Evolutionary conservation across 2,888 invertebrate species (phyloP).

Genomic region (Anarsia innoxiella): DNA sequence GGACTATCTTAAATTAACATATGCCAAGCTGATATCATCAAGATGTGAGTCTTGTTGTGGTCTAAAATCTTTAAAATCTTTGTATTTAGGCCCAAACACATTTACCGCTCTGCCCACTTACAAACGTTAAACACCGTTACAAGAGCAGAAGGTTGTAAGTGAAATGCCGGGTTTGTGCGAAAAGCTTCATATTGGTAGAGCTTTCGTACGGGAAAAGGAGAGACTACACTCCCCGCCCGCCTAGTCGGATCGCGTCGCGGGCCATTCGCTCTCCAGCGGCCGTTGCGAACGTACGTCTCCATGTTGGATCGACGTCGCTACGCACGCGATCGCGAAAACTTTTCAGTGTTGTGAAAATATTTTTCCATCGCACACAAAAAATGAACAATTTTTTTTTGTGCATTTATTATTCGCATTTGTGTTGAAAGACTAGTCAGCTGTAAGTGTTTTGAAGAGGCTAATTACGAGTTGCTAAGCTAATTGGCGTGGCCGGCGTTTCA

Average conservation of each 20-base stretch:
- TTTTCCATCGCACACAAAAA: conserved; percentile 28
- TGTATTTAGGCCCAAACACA: conserved; percentile 70
- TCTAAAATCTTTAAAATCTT: no score
- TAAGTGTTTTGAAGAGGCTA: conserved; percentile 61
- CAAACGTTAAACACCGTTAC: conserved; percentile 53
- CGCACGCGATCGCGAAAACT: conserved; percentile 65
- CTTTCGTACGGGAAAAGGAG: conserved; percentile 60
- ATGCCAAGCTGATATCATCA: no score
- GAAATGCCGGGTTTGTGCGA: conserved; percentile 36
- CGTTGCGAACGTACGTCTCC: conserved; percentile 41
- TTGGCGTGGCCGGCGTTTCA: conserved; percentile 71
- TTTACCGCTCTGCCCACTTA: conserved; percentile 71
- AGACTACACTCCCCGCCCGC: conserved; percentile 36
- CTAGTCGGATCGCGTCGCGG: conserved; percentile 34
- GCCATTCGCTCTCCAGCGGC: conserved; percentile 60
- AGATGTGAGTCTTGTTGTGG: no score
- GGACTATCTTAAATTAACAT: no score
- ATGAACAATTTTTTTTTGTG: conserved; percentile 52
- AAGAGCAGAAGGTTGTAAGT: conserved; percentile 40
- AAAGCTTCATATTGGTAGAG: conserved; percentile 56
- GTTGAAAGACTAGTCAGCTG: conserved; percentile 43
- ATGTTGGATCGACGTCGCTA: conserved; percentile 17
- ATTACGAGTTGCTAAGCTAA: conserved; percentile 68
- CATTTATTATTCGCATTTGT: conserved; percentile 41
- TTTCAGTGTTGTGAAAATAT: conserved; percentile 53